Evolutionary conservation across 1,140 invertebrate genomes (phyloP), one percentile per base, ranked within the genome.

Genomic region (Caenorhabditis briggsae): DNA sequence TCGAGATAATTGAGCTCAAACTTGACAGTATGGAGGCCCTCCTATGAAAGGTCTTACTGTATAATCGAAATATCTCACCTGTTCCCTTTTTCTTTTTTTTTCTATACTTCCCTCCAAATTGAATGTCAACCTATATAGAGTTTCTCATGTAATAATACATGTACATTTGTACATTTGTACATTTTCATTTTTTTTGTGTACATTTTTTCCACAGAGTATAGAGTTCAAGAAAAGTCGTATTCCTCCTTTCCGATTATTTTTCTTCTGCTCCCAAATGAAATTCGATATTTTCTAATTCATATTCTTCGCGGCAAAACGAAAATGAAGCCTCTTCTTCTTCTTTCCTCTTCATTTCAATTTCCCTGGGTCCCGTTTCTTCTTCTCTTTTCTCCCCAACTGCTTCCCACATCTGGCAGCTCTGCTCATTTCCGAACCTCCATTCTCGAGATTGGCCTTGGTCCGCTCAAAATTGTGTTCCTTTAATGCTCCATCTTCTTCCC

Each of bases 281-380:
- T 78, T 78, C 23, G 70, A 78, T 78, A 78, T 78, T 78, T 78
- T 78, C 70, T 78, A 78, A 78, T 78, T 78, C 70, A 78, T 78
- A 78, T 78, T 78, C 70, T 50, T 78, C 64, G n/a, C 11, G 12
- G 46, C 70, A 53, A 78, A 78, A 78, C 46, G 70, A 78, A 78
- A 50, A 70, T 70, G 65, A 70, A 70, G 65, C 65, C 41, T 70
- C 70, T 50, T 78, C 43, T 78, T 78, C 70, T 78, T 53, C 70
- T 53, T n/a, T 78, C 46, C n/a, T 78, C 46, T 78, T 78, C 70
- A 78, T 78, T 78, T 78, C 70, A 78, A 78, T 78, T 78, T 50
- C 70, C n/a, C 23, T n/a, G 56, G 59, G 18, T 23, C 25, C n/a
- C 20, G 46, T 14, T 50, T n/a, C 11, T 11, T n/a, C 11, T 20